phyloP scores from a whole-genome alignment of 1,140 invertebrate species.

The Cotesia chilonis region DNA sequence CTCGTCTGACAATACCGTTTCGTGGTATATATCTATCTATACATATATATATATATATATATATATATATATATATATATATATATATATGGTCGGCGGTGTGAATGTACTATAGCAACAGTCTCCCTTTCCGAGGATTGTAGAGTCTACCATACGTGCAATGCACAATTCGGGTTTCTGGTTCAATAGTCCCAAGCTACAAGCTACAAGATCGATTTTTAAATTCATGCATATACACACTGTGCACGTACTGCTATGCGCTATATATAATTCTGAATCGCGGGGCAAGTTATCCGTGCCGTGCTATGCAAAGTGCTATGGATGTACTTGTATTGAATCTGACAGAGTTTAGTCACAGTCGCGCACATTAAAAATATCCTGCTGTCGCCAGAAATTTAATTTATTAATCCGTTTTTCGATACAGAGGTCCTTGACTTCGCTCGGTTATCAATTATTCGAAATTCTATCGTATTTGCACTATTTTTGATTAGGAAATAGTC shows the following conservation, averaged over 20 bases:
- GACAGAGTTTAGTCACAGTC: background rate
- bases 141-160: slow-evolving; percentile 3
- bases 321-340: background rate
- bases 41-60: background rate
- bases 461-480: no score
- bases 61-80: background rate
- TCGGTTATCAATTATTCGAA: no score
- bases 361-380: slow-evolving; percentile 1
- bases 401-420: no score
- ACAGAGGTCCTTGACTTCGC: no score
- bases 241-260: background rate
- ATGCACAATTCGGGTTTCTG: slow-evolving; percentile 21
- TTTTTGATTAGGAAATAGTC: no score
- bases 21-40: background rate
- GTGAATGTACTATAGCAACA: background rate
- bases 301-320: no score
- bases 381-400: background rate
- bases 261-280: background rate
- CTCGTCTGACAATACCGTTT: no score
- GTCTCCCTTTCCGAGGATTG: background rate
- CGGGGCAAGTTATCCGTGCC: no score
- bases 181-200: slow-evolving; percentile 23
- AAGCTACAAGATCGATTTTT: slow-evolving; percentile 11
- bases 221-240: background rate
- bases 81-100: background rate